These are phyloP conservation scores for Erebia ligea DNA, from an alignment of 2,888 invertebrate genomes.

Conservation along the genomic window DNA sequence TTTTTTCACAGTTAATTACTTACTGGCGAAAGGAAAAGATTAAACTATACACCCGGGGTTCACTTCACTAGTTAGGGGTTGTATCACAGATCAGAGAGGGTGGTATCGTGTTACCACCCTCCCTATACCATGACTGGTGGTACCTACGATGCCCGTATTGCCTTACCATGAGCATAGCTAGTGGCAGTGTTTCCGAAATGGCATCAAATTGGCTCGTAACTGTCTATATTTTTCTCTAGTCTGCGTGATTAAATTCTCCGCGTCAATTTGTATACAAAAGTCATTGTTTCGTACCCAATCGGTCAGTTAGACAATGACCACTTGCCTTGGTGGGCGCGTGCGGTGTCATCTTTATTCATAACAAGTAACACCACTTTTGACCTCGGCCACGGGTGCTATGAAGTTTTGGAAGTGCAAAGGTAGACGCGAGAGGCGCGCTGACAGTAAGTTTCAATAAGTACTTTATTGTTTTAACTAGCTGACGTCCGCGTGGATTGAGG, in stretches of 20 bases:
- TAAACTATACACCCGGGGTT: too few species aligned
- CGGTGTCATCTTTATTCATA: constrained; percentile 51
- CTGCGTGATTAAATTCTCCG: constrained; percentile 63
- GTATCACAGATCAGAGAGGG: too few species aligned
- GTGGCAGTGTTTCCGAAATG: not conserved
- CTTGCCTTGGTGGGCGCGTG: constrained; percentile 68
- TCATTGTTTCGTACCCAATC: constrained; percentile 76
- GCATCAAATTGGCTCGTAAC: not conserved
- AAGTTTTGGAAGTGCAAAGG: constrained; percentile 77
- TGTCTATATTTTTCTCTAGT: constrained; percentile 7
- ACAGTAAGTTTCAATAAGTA: constrained; percentile 31
- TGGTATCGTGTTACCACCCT: too few species aligned
- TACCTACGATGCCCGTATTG: too few species aligned
- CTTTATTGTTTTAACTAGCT: too few species aligned
- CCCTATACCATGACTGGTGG: too few species aligned
- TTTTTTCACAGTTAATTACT: too few species aligned
- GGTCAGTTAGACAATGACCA: constrained; percentile 72
- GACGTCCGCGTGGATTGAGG: too few species aligned
- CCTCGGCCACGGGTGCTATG: constrained; percentile 56
- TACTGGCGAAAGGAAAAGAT: too few species aligned
- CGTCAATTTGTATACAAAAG: constrained; percentile 79
- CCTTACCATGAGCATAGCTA: too few species aligned
- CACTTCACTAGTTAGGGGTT: too few species aligned
- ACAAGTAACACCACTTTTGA: constrained; percentile 45
- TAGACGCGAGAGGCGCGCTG: constrained; percentile 58